Evolutionary conservation across 2,888 invertebrate species (phyloP).

Genomic region (Osedax fenrisi): DNA sequence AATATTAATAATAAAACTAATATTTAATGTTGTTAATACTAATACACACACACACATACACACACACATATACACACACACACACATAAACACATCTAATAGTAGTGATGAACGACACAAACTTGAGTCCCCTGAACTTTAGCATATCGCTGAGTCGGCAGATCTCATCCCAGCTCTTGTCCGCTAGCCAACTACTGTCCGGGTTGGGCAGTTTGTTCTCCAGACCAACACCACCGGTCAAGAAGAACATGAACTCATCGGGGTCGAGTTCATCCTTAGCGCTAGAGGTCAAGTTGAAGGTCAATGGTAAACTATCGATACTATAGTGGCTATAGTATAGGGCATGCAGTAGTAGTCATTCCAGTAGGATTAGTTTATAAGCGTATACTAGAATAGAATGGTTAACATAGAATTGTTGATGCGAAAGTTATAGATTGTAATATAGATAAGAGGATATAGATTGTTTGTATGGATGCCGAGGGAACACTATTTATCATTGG

Average conservation of each 20-base stretch:
- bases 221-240: slow-evolving; percentile 58
- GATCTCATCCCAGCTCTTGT: slow-evolving; percentile 71
- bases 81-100: no score
- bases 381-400: not conserved
- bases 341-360: not conserved
- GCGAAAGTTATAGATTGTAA: no score
- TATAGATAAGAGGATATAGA: no score
- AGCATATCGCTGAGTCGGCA: slow-evolving; percentile 60
- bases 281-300: slow-evolving; percentile 37
- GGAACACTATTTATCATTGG: no score
- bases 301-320: not conserved
- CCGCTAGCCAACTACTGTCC: slow-evolving; percentile 60
- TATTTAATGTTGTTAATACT: no score
- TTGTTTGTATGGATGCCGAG: no score
- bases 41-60: no score
- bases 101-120: no score
- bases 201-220: slow-evolving; percentile 62
- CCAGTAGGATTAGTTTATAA: not conserved
- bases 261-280: slow-evolving; percentile 46
- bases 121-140: slow-evolving; percentile 58
- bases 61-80: no score
- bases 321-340: not conserved
- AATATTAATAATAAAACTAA: no score
- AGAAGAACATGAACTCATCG: slow-evolving; percentile 53
- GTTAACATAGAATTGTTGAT: no score